phyloP scores from a whole-genome alignment of 64 coral and sea anemone genomes.

The Actinia equina region DNA sequence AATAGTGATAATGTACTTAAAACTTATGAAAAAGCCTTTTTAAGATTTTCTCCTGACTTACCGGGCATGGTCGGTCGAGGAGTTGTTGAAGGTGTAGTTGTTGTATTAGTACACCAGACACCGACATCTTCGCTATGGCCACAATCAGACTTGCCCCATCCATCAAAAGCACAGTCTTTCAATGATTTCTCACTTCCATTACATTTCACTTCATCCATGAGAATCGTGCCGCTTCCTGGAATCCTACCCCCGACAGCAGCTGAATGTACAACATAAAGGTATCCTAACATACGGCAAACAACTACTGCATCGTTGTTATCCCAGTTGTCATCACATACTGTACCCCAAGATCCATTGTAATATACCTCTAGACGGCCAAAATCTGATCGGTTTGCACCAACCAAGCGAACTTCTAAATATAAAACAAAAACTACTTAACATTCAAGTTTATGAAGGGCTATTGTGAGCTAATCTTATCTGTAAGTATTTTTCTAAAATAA shows the following conservation, averaged over 20 bases:
- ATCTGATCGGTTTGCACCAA: slow-evolving; percentile 19
- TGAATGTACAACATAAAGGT: neutral
- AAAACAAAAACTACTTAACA: too few species aligned
- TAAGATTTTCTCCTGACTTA: neutral
- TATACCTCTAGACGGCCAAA: slow-evolving; percentile 60
- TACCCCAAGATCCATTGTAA: slow-evolving; percentile 54
- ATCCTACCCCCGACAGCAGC: neutral
- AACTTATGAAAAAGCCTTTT: neutral
- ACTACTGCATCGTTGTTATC: slow-evolving; percentile 46
- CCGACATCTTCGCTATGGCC: slow-evolving; percentile 26
- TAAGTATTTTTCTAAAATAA: too few species aligned
- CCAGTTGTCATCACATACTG: slow-evolving; percentile 73
- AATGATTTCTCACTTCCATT: slow-evolving; percentile 36
- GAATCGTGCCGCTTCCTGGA: neutral
- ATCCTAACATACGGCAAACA: neutral
- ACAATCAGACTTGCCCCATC: slow-evolving; percentile 37
- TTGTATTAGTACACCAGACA: slow-evolving; percentile 15
- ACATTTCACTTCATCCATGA: slow-evolving; percentile 21
- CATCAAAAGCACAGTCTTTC: slow-evolving; percentile 16
- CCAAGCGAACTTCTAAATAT: slow-evolving; percentile 20
- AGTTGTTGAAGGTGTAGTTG: neutral
- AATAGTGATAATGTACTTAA: neutral
- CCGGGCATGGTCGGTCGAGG: neutral
- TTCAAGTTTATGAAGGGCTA: too few species aligned
- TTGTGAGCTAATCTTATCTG: too few species aligned